phyloP scores from a whole-genome alignment of 2,888 invertebrate species.

The Microchrysa polita region DNA sequence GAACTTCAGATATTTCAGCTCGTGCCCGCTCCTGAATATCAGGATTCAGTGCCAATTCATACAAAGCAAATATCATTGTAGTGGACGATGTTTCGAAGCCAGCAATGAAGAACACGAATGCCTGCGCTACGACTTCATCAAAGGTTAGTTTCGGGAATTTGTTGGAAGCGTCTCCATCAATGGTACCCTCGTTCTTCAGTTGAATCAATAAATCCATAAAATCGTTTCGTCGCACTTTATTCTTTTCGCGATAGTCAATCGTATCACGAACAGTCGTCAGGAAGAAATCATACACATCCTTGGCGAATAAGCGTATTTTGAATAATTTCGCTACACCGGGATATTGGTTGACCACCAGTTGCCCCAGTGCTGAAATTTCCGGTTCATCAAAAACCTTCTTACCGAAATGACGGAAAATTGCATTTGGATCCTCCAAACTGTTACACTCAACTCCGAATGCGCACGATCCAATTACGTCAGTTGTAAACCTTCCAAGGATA shows the following conservation, averaged over 20 bases:
- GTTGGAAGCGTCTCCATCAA: neutral
- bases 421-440: slow-evolving; percentile 56
- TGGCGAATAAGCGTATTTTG: slow-evolving; percentile 52
- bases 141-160: neutral
- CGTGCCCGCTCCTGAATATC: slow-evolving; percentile 55
- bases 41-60: slow-evolving; percentile 56
- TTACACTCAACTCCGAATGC: slow-evolving; percentile 63
- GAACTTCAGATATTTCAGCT: slow-evolving; percentile 53
- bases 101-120: slow-evolving; percentile 44
- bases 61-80: slow-evolving; percentile 56
- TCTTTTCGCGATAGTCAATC: slow-evolving; percentile 60
- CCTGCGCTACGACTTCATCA: slow-evolving; percentile 18
- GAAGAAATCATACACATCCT: slow-evolving; percentile 57
- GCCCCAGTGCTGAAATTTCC: neutral
- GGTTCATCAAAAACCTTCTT: slow-evolving; percentile 47
- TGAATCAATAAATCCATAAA: slow-evolving; percentile 67
- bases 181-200: slow-evolving; percentile 55
- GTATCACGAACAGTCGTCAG: slow-evolving; percentile 60
- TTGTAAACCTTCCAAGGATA: slow-evolving; percentile 60
- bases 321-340: neutral
- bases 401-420: slow-evolving; percentile 55
- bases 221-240: slow-evolving; percentile 63
- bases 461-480: slow-evolving; percentile 63
- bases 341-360: slow-evolving; percentile 3
- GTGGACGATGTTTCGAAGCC: slow-evolving; percentile 60